Percentiles rank a stretch among this genome's conserved stretches.
phyloP scores from a whole-genome alignment of 2,797 vertebrate genomes.

The Arnoldichthys spilopterus region DNA sequence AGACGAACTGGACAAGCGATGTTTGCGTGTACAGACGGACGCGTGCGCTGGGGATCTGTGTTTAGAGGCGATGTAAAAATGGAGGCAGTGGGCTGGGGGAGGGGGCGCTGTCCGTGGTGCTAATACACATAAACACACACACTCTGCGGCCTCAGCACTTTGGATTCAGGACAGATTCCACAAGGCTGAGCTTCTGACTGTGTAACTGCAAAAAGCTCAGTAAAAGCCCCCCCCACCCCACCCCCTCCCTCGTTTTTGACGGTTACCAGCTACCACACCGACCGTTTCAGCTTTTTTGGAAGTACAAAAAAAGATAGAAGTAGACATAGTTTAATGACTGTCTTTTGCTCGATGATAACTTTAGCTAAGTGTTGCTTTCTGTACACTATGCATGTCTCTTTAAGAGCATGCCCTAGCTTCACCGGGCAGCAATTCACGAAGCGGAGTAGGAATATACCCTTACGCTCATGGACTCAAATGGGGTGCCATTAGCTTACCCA shows the following conservation, averaged over 20 bases:
- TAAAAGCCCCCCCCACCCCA: not conserved
- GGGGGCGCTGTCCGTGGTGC: slow-evolving; percentile 75
- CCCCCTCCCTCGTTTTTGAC: not conserved
- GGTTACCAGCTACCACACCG: not conserved
- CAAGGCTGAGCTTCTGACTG: not conserved
- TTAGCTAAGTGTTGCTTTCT: not conserved
- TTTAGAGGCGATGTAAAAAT: not conserved
- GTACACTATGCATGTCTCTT: slow-evolving; percentile 39
- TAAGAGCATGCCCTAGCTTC: slow-evolving; percentile 39
- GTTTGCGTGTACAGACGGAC: not conserved
- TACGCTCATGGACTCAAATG: not conserved
- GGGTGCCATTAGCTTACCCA: not conserved
- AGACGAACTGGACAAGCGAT: not conserved
- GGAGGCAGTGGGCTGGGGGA: not conserved
- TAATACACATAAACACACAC: slow-evolving; percentile 45
- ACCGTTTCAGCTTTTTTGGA: not conserved
- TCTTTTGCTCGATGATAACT: not conserved
- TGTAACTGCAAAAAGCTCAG: not conserved
- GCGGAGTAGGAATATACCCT: not conserved
- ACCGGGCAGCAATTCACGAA: not conserved
- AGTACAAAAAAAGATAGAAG: not conserved
- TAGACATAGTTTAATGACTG: not conserved
- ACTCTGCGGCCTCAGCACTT: slow-evolving; percentile 51
- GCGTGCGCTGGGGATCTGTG: not conserved
- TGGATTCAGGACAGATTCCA: slow-evolving; percentile 23